A percentile compares a stretch with the other conserved stretches of the same genome.
These are phyloP conservation scores for Griposia aprilina DNA, from an alignment of 2,888 invertebrate genomes.

Conservation along the genomic window DNA sequence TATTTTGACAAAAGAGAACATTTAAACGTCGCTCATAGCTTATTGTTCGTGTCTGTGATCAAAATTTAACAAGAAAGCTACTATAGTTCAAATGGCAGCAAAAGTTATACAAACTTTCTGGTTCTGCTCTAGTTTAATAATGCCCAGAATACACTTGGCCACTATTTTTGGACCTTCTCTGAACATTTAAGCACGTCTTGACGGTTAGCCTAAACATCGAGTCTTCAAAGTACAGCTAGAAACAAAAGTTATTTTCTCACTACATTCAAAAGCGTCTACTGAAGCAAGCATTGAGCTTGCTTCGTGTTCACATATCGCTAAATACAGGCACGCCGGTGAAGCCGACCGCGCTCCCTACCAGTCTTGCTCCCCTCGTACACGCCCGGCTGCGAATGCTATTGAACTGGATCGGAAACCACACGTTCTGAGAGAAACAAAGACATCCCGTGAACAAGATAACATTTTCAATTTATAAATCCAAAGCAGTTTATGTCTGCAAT, in stretches of 20 bases:
- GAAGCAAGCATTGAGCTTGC: slow-evolving; percentile 17
- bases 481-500: slow-evolving; percentile 18
- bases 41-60: slow-evolving; percentile 23
- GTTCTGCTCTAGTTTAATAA: neutral
- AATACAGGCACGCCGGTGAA: slow-evolving; percentile 41
- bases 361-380: slow-evolving; percentile 56
- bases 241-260: slow-evolving; percentile 23
- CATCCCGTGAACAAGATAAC: slow-evolving; percentile 49
- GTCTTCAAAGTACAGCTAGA: slow-evolving; percentile 22
- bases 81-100: neutral
- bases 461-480: slow-evolving; percentile 55
- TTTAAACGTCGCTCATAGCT: slow-evolving; percentile 27
- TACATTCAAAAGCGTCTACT: slow-evolving; percentile 28
- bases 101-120: slow-evolving; percentile 7
- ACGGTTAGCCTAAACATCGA: neutral
- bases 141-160: neutral
- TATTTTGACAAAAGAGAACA: slow-evolving; percentile 26
- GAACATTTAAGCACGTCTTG: slow-evolving; percentile 8
- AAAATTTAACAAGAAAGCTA: slow-evolving; percentile 8
- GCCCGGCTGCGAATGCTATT: slow-evolving; percentile 62
- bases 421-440: slow-evolving; percentile 60
- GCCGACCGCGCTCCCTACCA: slow-evolving; percentile 49
- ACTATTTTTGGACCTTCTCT: slow-evolving; percentile 8
- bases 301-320: slow-evolving; percentile 46
- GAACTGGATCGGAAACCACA: slow-evolving; percentile 63